Base-by-base conservation (phyloP, 2,797 vertebrate genomes). In the Chelon auratus region DNA sequence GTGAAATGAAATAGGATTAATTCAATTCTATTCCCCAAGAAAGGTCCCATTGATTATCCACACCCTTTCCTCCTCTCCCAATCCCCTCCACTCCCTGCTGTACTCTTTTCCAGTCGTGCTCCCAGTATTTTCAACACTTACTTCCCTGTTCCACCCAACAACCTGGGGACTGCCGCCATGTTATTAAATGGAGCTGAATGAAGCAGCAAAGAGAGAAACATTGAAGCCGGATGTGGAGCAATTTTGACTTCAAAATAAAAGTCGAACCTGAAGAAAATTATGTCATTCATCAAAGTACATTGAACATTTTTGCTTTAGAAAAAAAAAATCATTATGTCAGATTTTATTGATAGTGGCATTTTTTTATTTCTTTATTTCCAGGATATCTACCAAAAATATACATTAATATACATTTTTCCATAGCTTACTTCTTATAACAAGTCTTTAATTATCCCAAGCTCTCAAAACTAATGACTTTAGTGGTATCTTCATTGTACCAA, bases 81-180 rank as follows among this genome's bases (percentile, higher is more conserved):
- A 50, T 22, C 24, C 50, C 5, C 3, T 47, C 40, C 62, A 33
- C 37, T 51, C 13, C 24, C 37, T 50, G 20, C 63, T 50, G 43
- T 11, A 5, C 54, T 62, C 22, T 65, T 53, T 64, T 64, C 62
- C 73, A 47, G 68, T 62, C 71, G 56, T 26, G 43, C 63, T 48
- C 57, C 40, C 60, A 54, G 37, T 63, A 68, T 75, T 73, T 78
- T 22, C 68, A 64, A 22, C 60, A 61, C 59, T 50, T 59, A 63
- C 39, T 56, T 66, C 54, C 43, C 58, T 71, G 45, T 58, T 73
- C 33, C 59, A 62, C 15, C 61, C 24, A 61, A 42, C 11, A 51
- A 56, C 58, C 61, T 64, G 54, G 55, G 74, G 61, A 59, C 81
- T 82, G 89, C 85, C 87, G 93, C 93, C 94, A 94, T 94, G 90